Conservation (phyloP, 2,888 invertebrate genomes). For the Ormia ochracea region DNA sequence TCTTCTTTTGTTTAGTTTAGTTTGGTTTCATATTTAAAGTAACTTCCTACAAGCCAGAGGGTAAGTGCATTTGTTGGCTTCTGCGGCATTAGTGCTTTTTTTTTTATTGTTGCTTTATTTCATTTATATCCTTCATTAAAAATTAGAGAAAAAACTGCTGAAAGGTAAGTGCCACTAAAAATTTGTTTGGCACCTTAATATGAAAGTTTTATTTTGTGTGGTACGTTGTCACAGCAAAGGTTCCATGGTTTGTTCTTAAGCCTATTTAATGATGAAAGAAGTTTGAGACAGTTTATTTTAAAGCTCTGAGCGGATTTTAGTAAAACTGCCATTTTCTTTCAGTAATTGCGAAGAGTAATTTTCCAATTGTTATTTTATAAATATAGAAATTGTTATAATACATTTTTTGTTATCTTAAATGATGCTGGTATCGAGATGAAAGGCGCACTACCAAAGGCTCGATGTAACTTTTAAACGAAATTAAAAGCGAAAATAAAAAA, state of each 20-base stretch:
- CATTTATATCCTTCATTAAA: neutral
- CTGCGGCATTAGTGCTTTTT: slow-evolving; percentile 21
- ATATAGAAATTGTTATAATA: no score
- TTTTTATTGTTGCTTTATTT: neutral
- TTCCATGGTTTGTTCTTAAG: neutral
- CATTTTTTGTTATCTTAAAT: no score
- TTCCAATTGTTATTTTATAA: no score
- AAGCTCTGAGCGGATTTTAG: neutral
- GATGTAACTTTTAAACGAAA: no score
- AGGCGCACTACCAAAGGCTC: no score
- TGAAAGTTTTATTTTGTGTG: slow-evolving; percentile 27
- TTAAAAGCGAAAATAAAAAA: no score
- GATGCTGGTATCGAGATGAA: no score
- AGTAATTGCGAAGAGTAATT: no score
- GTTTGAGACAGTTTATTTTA: neutral
- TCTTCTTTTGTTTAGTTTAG: neutral
- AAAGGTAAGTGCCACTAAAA: slow-evolving; percentile 1
- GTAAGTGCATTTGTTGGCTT: slow-evolving; percentile 43
- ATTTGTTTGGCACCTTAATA: slow-evolving; percentile 32
- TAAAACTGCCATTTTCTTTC: no score
- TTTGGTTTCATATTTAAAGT: slow-evolving; percentile 18
- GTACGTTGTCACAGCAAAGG: neutral
- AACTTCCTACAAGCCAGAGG: slow-evolving; percentile 32
- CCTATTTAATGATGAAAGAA: neutral
- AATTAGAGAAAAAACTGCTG: neutral